Evolutionary conservation across 2,797 vertebrate species (phyloP).

Genomic region (Gallinago stenura): DNA sequence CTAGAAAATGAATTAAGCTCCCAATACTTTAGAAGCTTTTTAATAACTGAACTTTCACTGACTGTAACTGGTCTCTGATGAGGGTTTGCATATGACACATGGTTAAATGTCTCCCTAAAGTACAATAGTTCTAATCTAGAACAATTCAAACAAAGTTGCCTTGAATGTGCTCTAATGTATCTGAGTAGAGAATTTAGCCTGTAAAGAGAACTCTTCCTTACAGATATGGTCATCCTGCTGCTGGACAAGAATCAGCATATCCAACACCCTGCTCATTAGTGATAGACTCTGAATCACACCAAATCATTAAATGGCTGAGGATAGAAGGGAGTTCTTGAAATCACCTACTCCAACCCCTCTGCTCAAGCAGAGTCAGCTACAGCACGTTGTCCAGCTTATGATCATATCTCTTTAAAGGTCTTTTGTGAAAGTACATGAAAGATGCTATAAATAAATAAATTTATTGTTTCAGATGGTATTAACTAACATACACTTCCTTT

Average conservation of each 20-base stretch:
- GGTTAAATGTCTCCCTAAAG: background rate
- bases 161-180: background rate
- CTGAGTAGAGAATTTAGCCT: background rate
- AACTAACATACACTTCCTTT: background rate
- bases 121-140: background rate
- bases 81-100: background rate
- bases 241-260: background rate
- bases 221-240: background rate
- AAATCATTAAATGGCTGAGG: background rate
- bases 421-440: background rate
- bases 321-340: background rate
- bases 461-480: background rate
- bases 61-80: background rate
- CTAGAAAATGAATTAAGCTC: slow-evolving; percentile 27
- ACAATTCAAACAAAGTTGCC: background rate
- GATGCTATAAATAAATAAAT: background rate
- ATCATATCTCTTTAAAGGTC: background rate
- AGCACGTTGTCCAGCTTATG: background rate
- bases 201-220: background rate
- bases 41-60: slow-evolving; percentile 18
- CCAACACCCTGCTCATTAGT: background rate
- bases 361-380: background rate
- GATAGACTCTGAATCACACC: background rate
- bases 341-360: background rate
- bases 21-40: background rate